Evolutionary conservation across 2,797 vertebrate species (phyloP).

Genomic region (Pipistrellus pipistrellus): DNA sequence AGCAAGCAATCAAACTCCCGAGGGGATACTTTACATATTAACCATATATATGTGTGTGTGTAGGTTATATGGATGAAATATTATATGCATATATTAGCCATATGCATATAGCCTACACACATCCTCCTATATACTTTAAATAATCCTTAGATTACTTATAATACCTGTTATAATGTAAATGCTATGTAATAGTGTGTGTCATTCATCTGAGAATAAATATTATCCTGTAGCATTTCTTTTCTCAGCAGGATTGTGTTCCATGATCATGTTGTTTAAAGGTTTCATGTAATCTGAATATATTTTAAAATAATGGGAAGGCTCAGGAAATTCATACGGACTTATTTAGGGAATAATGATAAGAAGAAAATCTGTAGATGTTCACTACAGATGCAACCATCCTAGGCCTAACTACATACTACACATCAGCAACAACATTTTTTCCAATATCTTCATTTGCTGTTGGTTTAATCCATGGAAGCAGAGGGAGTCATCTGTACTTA

Average conservation of each 20-base stretch:
- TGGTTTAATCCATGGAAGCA: background rate
- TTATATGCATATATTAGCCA: no score
- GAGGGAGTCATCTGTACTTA: background rate
- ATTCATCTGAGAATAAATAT: background rate
- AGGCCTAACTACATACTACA: background rate
- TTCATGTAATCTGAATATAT: constrained; percentile 3
- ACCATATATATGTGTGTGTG: no score
- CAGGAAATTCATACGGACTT: background rate
- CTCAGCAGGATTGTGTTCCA: background rate
- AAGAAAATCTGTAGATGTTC: background rate
- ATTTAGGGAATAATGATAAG: background rate
- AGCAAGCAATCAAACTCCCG: no score
- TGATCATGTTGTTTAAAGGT: constrained; percentile 9
- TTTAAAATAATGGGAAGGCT: constrained; percentile 7
- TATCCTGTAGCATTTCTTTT: background rate
- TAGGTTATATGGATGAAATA: no score
- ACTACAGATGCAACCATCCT: background rate
- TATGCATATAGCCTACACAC: no score
- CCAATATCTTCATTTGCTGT: background rate
- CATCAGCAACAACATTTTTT: background rate
- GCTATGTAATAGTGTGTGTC: background rate
- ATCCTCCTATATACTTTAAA: no score
- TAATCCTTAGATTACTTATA: background rate
- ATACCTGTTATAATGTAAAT: background rate
- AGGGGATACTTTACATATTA: no score